Evolutionary conservation across 1,140 invertebrate genomes (phyloP).

Genomic region (Akabosia matsudoensis): DNA sequence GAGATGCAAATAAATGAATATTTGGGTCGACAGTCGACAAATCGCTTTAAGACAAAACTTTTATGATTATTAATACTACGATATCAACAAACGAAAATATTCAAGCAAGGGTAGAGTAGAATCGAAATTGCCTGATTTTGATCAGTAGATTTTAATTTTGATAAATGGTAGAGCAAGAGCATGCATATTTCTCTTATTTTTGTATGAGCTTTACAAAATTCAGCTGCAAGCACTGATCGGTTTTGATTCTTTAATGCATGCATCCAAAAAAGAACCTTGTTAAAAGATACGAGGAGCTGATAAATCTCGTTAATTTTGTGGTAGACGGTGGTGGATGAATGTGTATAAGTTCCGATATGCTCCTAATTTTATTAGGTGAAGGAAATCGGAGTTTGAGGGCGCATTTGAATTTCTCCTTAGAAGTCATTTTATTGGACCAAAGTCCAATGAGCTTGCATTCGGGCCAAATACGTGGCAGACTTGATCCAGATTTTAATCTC

Average conservation of each 20-base stretch:
- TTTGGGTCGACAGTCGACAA: slow-evolving; percentile 10
- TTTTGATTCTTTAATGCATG: background rate
- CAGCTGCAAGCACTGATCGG: background rate
- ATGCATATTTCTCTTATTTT: too few relatives aligned
- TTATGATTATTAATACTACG: too few relatives aligned
- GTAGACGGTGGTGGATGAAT: background rate
- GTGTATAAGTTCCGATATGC: background rate
- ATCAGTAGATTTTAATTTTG: background rate
- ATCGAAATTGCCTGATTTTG: background rate
- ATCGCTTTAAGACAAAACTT: background rate
- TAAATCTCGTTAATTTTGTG: background rate
- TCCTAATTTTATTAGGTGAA: too few relatives aligned
- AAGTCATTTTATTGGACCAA: background rate
- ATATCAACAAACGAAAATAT: too few relatives aligned
- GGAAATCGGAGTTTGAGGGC: too few relatives aligned
- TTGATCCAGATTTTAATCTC: background rate
- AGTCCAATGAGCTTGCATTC: background rate
- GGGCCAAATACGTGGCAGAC: background rate
- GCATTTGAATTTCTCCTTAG: background rate
- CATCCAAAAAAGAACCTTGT: background rate
- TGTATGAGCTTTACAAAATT: background rate
- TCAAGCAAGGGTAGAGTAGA: too few relatives aligned
- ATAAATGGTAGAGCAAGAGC: too few relatives aligned
- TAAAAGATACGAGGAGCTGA: background rate
- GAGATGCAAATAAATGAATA: background rate